Percentiles rank a stretch among this genome's conserved stretches.
Conservation (phyloP, 2,797 vertebrate genomes). For the Vespertilio murinus region DNA sequence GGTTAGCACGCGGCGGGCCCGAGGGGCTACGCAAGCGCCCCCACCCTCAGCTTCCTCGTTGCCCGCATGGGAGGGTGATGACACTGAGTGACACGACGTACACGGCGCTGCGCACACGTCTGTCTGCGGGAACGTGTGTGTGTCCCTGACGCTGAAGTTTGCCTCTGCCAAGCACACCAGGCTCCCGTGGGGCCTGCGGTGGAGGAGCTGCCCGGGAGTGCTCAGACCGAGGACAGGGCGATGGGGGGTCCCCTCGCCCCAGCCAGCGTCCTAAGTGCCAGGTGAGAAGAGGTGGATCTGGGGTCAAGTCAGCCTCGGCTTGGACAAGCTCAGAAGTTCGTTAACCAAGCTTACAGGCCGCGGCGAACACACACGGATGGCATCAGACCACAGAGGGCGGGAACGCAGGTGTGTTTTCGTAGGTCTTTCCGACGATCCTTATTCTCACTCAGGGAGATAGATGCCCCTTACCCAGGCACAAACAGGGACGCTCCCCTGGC, state of each 20-base stretch:
- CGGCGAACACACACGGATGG: background rate
- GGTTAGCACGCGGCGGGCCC: background rate
- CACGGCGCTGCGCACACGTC: too few species aligned
- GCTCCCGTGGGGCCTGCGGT: background rate
- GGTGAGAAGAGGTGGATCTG: background rate
- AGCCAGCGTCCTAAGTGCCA: background rate
- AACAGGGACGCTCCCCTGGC: background rate
- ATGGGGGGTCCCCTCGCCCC: too few species aligned
- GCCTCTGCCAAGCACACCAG: background rate
- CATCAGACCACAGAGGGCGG: background rate
- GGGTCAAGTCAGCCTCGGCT: background rate
- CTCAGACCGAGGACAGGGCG: too few species aligned
- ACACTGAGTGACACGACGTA: background rate
- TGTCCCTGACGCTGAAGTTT: too few species aligned
- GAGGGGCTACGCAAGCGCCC: fast-evolving
- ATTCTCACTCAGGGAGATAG: background rate
- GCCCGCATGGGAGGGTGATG: background rate
- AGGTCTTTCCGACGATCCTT: background rate
- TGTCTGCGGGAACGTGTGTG: too few species aligned
- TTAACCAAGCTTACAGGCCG: fast-evolving
- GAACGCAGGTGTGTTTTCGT: fast-evolving
- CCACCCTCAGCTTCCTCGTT: too few species aligned
- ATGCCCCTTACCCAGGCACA: background rate
- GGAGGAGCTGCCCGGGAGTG: background rate
- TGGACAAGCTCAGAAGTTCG: background rate